Conservation (phyloP, 2,797 vertebrate genomes). For the Notamacropus eugenii region DNA sequence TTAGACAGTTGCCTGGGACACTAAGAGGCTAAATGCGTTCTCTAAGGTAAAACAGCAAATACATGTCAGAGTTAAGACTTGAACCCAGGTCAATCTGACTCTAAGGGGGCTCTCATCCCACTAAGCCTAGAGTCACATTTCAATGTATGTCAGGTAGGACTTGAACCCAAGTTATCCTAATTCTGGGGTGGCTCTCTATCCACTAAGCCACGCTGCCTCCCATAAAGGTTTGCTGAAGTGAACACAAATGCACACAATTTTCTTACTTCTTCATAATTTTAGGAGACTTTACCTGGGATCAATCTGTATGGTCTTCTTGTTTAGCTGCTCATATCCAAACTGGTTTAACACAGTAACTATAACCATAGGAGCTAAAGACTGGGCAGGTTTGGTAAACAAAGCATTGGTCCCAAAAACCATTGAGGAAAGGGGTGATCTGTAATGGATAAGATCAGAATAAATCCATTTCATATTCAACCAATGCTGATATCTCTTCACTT, state of each 20-base stretch:
- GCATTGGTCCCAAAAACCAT: slow-evolving; percentile 96
- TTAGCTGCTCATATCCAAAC: slow-evolving; percentile 90
- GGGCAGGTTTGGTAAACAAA: slow-evolving; percentile 94
- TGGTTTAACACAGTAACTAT: slow-evolving; percentile 90
- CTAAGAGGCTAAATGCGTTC: neutral
- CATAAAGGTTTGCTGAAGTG: neutral
- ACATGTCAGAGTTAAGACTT: neutral
- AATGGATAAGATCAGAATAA: slow-evolving; percentile 62
- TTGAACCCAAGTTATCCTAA: neutral
- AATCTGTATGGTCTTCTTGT: slow-evolving; percentile 73
- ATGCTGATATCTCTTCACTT: neutral
- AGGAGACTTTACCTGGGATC: slow-evolving; percentile 85
- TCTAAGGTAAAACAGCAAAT: neutral
- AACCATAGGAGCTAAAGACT: slow-evolving; percentile 93
- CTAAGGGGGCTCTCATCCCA: neutral
- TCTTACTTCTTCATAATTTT: slow-evolving; percentile 26
- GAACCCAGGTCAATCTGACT: neutral
- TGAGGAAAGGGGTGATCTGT: slow-evolving; percentile 92
- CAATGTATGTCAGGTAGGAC: too few relatives aligned
- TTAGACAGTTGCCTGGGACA: neutral
- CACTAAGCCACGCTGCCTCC: neutral
- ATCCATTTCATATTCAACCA: neutral
- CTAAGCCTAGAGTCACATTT: neutral
- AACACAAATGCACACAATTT: neutral
- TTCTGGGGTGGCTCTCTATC: neutral